phyloP scores from a whole-genome alignment of 2,113 vertebrate genomes.

The Henicopernis longicauda region DNA sequence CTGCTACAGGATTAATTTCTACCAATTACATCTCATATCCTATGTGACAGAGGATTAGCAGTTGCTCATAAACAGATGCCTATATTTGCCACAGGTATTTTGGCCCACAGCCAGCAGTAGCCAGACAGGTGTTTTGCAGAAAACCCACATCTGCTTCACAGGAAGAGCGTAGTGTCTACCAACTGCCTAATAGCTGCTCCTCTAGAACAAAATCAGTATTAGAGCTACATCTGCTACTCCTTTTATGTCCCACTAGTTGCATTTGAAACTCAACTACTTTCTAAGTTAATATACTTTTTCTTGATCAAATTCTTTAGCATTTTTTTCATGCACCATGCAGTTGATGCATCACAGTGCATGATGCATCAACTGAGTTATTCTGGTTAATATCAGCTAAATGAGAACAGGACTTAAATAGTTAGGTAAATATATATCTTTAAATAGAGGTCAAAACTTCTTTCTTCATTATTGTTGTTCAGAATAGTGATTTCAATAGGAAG shows the following conservation, averaged over 20 bases:
- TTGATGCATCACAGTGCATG: not conserved
- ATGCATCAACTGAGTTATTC: not conserved
- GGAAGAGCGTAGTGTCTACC: not conserved
- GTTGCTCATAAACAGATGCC: not conserved
- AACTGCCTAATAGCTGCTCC: not conserved
- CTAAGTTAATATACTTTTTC: not conserved
- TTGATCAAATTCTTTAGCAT: not conserved
- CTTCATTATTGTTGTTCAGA: not conserved
- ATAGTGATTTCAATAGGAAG: not conserved
- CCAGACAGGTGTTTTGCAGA: not conserved
- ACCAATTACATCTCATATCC: not conserved
- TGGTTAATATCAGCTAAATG: not conserved
- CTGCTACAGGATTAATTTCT: not conserved
- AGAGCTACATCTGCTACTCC: not conserved
- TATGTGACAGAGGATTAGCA: not conserved
- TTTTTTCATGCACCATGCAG: not conserved
- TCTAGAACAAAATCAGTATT: not conserved
- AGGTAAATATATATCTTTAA: not conserved
- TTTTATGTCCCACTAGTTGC: not conserved
- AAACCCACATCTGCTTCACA: not conserved
- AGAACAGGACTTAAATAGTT: not conserved
- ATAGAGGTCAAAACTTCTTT: not conserved
- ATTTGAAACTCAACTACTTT: not conserved
- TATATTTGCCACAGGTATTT: not conserved
- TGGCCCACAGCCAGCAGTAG: not conserved